Base-by-base conservation (phyloP, 1,140 invertebrate genomes). In the Drosophila carrolli region DNA sequence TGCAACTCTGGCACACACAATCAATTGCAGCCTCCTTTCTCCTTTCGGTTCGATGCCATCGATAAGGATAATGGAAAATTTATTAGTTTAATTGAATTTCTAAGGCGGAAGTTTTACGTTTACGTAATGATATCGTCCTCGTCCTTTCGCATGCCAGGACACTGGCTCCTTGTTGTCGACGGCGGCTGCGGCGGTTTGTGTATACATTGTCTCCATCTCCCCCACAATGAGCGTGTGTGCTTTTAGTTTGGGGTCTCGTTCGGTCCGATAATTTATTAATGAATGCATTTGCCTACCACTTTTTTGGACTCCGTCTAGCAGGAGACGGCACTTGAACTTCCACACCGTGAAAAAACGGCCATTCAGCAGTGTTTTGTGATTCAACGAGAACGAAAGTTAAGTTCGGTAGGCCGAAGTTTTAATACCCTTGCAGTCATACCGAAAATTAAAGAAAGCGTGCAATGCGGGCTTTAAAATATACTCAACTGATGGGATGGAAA, bases 1-100 rank as follows among this genome's bases (percentile, higher is more conserved):
- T 38, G 10, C 54, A 35, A 27, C 47, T 32, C 14, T 11, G 51
- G 40, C 54, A 23, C 47, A 75, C 41, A 58, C 62, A 71, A 71
- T 71, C 65, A 71, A 71, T 56, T 68, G 27, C 68, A 37, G 73
- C 46, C 72, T 56, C 60, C 55, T 53, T 41, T 35, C 74, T 47
- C 63, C 60, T 61, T 54, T 47, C 56, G 80, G 63, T 73, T 59
- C 67, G 67, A 62, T 78, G 84, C 84, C 85, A 88, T 90, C 83
- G 88, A 91, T 91, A 91, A 91, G 88, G 89, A 91, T 91, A 91
- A 91, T 91, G 88, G 88, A 91, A 91, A 91, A 91, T 91, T 91
- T 91, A 91, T 91, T 91, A 91, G 83, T 91, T 91, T 91, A 91
- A 91, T 91, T 91, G 88, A 91, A 91, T 91, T 91, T 89, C 84